Conservation (phyloP, 2,888 invertebrate genomes). For the Campoplex nolae region DNA sequence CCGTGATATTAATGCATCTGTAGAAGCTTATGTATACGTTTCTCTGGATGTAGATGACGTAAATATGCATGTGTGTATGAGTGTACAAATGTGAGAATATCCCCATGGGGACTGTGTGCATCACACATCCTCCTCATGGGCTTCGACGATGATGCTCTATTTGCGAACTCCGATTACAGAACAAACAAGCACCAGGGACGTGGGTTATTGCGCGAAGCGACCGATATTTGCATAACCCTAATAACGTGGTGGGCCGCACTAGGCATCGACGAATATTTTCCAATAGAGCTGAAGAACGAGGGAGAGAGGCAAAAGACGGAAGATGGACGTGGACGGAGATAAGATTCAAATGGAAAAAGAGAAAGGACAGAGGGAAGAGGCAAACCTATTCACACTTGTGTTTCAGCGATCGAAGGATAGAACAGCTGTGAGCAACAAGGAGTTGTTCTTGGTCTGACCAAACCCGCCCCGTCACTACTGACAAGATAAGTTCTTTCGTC, state of each 20-base stretch:
- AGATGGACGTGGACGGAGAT: not conserved
- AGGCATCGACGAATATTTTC: slow-evolving; percentile 48
- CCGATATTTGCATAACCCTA: slow-evolving; percentile 76
- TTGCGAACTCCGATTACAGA: slow-evolving; percentile 78
- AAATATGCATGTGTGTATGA: slow-evolving; percentile 30
- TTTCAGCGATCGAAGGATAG: slow-evolving; percentile 9
- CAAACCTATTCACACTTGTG: slow-evolving; percentile 21
- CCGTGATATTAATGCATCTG: slow-evolving; percentile 34
- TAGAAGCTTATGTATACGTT: not conserved
- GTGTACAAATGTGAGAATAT: slow-evolving; percentile 47
- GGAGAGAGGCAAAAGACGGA: slow-evolving; percentile 4
- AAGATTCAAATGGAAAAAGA: not conserved
- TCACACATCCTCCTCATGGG: slow-evolving; percentile 51
- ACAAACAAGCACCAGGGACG: slow-evolving; percentile 74
- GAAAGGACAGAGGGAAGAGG: not conserved
- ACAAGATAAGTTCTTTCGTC: slow-evolving; percentile 20
- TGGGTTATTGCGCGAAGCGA: slow-evolving; percentile 72
- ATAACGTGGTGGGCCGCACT: slow-evolving; percentile 69
- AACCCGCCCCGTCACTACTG: slow-evolving; percentile 20
- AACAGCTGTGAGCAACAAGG: slow-evolving; percentile 38
- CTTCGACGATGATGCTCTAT: slow-evolving; percentile 74
- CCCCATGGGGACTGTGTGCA: slow-evolving; percentile 25
- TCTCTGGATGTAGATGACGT: not conserved
- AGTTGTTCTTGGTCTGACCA: slow-evolving; percentile 6
- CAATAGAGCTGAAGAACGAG: slow-evolving; percentile 46